Conservation (phyloP, 2,113 vertebrate genomes). For the Cyprinodon variegatus region DNA sequence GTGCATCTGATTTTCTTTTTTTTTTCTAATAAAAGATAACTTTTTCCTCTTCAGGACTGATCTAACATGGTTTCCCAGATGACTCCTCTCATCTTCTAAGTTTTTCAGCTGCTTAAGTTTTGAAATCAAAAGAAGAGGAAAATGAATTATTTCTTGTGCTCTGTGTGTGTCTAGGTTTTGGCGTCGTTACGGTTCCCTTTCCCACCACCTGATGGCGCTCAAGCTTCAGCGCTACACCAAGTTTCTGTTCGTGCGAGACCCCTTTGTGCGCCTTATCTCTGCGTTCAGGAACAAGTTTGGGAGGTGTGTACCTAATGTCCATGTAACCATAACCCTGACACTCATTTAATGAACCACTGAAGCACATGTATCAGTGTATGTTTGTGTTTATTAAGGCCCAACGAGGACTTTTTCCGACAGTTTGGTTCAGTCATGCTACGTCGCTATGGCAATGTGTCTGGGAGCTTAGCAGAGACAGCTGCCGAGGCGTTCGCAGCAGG, state of each 20-base stretch:
- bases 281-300: constrained; percentile 95
- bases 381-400: constrained; percentile 75
- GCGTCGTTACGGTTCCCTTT: constrained; percentile 76
- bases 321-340: neutral
- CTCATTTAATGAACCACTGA: neutral
- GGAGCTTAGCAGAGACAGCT: constrained; percentile 82
- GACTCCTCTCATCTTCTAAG: neutral
- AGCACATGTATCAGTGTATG: neutral
- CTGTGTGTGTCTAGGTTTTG: constrained; percentile 71
- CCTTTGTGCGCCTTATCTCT: constrained; percentile 94
- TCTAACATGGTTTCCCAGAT: neutral
- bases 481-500: constrained; percentile 86
- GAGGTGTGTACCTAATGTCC: constrained; percentile 47
- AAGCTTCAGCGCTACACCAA: constrained; percentile 92
- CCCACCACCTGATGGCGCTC: constrained; percentile 71
- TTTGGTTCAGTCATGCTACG: constrained; percentile 86
- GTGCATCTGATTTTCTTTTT: constrained; percentile 1
- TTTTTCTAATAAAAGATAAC: neutral
- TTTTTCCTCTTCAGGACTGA: neutral
- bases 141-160: neutral
- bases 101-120: neutral
- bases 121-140: neutral
- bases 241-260: constrained; percentile 94
- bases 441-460: constrained; percentile 77
- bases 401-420: constrained; percentile 89